Evolutionary conservation across 1,140 invertebrate genomes (phyloP), one percentile per base, ranked within the genome.

Genomic region (Agrypnia vestita): DNA sequence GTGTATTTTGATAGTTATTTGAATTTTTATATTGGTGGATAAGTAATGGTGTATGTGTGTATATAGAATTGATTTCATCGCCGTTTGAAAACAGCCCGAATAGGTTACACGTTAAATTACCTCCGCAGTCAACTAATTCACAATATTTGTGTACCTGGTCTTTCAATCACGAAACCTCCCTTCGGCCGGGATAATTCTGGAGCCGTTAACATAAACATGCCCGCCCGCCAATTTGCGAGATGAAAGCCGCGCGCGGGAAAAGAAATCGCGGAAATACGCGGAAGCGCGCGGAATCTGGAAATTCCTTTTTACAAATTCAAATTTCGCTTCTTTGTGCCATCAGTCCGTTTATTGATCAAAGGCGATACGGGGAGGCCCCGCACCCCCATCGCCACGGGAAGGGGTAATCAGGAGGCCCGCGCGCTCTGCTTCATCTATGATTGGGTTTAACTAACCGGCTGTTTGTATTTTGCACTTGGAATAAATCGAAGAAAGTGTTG

Each of bases 401-500:
- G 71, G 78, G 76, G 81, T 82, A 82, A 82, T 82, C 81, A 82
- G 69, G 61, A 74, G 72, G 75, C 64, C 67, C 64, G 78, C 71
- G 73, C 77, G 81, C 81, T 82, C 81, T 67, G 69, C 82, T 80
- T 80, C 82, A 35, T 72, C 76, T 72, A 71, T 83, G 82, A 83
- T 83, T 83, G 79, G 82, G 82, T 83, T 83, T 83, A 83, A 83
- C 82, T 83, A 83, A 83, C 82, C 82, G 82, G 72, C 79, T 83
- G 82, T 83, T 83, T 83, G 79, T 83, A 76, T 83, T 83, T 80
- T 80, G 79, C 82, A 76, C 79, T 78, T 49, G 51, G 53, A 73
- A 82, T 53, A 62, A 73, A 73, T 73, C 69, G 47, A 21, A 51
- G 67, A 79, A 79, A 82, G 80, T 82, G 80, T 78, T 76, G 73